Evolutionary conservation across 2,797 vertebrate species (phyloP).

Genomic region (Falco berigora): DNA sequence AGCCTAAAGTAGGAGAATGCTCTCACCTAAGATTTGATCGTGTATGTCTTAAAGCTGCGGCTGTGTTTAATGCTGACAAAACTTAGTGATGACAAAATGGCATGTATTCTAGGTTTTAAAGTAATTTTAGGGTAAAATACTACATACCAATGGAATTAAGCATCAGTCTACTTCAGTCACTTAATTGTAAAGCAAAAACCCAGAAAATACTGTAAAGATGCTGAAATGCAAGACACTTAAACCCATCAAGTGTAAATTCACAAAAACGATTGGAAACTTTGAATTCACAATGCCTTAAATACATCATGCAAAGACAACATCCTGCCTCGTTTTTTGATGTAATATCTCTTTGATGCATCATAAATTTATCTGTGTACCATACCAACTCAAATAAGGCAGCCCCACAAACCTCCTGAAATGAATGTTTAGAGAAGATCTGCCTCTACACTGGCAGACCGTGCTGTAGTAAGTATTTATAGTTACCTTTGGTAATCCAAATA

Average conservation of each 20-base stretch:
- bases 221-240: neutral
- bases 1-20: neutral
- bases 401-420: neutral
- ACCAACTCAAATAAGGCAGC: neutral
- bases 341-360: too few species aligned
- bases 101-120: neutral
- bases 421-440: neutral
- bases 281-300: neutral
- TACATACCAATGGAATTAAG: neutral
- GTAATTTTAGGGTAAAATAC: neutral
- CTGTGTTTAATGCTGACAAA: neutral
- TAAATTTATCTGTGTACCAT: neutral
- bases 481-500: neutral
- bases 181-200: neutral
- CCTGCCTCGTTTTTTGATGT: neutral
- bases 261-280: neutral
- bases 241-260: neutral
- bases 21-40: neutral
- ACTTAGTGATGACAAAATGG: neutral
- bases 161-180: neutral
- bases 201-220: neutral
- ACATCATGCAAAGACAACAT: neutral
- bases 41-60: neutral
- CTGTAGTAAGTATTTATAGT: neutral
- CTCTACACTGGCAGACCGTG: neutral